Conservation (phyloP, 2,113 vertebrate species). For the Chiloscyllium plagiosum region DNA sequence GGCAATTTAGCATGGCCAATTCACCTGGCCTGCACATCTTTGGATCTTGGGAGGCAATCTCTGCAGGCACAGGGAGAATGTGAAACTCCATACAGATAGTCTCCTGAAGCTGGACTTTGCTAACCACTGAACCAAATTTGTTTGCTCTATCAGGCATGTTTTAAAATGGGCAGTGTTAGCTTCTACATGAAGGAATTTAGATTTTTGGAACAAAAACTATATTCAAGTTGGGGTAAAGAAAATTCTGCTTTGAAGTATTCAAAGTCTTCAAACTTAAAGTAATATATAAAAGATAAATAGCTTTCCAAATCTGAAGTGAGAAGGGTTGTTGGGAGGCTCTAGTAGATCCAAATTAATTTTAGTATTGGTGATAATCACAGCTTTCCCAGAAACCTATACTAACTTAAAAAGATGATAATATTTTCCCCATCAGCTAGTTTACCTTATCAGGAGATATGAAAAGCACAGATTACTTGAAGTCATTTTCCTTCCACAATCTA, state of each 20-base stretch:
- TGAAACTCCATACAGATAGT: too few species aligned
- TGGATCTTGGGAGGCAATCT: too few species aligned
- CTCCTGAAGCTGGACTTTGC: too few species aligned
- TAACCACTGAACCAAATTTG: too few species aligned
- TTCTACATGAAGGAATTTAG: slow-evolving; percentile 39
- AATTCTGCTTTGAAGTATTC: not conserved
- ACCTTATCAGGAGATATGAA: not conserved
- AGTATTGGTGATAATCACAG: not conserved
- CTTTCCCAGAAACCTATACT: not conserved
- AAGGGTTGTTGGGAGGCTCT: not conserved
- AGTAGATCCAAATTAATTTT: not conserved
- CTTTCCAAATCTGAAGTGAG: not conserved
- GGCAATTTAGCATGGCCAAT: too few species aligned
- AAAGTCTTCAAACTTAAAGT: not conserved
- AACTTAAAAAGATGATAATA: not conserved
- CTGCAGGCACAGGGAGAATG: too few species aligned
- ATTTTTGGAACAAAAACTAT: not conserved
- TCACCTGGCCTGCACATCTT: too few species aligned
- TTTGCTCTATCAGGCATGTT: not conserved
- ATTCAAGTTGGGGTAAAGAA: not conserved
- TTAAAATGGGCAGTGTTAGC: not conserved
- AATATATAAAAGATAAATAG: not conserved
- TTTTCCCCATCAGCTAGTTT: not conserved
- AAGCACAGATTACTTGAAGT: not conserved
- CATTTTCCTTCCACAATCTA: not conserved